Evolutionary conservation across 1,140 invertebrate species (phyloP).

Genomic region (Drosophila mojavensis): DNA sequence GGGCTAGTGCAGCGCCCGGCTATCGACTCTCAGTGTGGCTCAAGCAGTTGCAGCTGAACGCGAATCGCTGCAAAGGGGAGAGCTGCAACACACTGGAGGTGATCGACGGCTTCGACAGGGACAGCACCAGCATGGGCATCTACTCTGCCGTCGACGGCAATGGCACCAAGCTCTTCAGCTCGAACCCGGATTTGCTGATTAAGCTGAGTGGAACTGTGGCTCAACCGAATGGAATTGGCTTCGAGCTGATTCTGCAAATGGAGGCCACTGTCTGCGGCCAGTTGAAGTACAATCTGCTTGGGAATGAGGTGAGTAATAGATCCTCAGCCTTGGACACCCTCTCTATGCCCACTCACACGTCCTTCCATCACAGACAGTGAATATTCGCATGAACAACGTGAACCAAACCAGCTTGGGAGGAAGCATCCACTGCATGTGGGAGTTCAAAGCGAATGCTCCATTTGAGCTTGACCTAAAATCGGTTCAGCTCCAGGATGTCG

Average conservation of each 20-base stretch:
- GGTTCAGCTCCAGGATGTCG: constrained; percentile 46
- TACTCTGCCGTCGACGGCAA: constrained; percentile 86
- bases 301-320: constrained; percentile 35
- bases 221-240: constrained; percentile 83
- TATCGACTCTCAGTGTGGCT: constrained; percentile 86
- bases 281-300: constrained; percentile 12
- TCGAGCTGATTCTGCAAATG: constrained; percentile 85
- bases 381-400: constrained; percentile 10
- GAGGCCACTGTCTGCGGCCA: constrained; percentile 84
- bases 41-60: constrained; percentile 85
- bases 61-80: neutral
- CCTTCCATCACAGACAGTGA: constrained; percentile 17
- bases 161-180: constrained; percentile 85
- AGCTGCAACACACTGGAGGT: constrained; percentile 89
- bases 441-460: constrained; percentile 6
- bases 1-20: constrained; percentile 77
- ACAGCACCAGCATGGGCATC: constrained; percentile 86
- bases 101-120: constrained; percentile 87
- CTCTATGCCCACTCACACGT: too few species aligned
- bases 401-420: constrained; percentile 33
- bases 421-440: constrained; percentile 63
- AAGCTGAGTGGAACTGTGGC: constrained; percentile 86
- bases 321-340: too few species aligned
- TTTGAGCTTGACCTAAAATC: constrained; percentile 47
- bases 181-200: constrained; percentile 86